These are phyloP conservation scores for Emys orbicularis DNA, from an alignment of 2,797 vertebrate genomes.

Conservation along the genomic window DNA sequence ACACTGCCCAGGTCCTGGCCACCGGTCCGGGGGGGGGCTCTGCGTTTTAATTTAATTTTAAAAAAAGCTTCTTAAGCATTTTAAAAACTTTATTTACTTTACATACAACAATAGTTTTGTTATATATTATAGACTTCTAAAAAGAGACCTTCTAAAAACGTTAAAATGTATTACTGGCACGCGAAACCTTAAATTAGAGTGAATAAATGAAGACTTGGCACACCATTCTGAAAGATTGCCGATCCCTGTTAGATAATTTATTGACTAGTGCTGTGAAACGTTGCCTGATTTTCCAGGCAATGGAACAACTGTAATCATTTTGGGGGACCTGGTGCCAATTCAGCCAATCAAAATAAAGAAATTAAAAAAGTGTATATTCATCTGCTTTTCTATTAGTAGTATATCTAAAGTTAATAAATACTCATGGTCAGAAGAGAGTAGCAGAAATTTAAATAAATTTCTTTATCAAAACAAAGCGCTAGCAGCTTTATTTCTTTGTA, in stretches of 20 bases:
- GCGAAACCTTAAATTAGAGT: too few relatives aligned
- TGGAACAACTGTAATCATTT: conserved; percentile 4
- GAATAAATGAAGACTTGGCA: too few relatives aligned
- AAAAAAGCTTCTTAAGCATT: too few relatives aligned
- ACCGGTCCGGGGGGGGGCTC: too few relatives aligned
- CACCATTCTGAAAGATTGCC: too few relatives aligned
- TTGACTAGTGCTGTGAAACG: not conserved
- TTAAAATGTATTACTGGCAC: too few relatives aligned
- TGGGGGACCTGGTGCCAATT: not conserved
- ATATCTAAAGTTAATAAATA: conserved; percentile 22
- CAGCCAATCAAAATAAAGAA: conserved; percentile 14
- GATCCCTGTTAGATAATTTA: not conserved
- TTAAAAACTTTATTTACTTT: too few relatives aligned
- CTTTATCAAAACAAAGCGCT: conserved; percentile 76
- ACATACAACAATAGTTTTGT: too few relatives aligned
- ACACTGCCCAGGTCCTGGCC: too few relatives aligned
- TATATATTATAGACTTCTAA: too few relatives aligned
- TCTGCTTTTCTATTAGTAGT: conserved; percentile 10
- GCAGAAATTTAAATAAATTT: conserved; percentile 69
- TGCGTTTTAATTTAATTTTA: too few relatives aligned
- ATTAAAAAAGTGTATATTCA: not conserved
- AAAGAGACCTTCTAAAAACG: too few relatives aligned
- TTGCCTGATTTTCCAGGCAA: conserved; percentile 36
- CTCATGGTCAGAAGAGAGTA: conserved; percentile 23
- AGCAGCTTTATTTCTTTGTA: conserved; percentile 73